A percentile compares a stretch with the other conserved stretches of the same genome.
phyloP scores from a whole-genome alignment of 2,113 vertebrate species.

The Ondatra zibethicus region DNA sequence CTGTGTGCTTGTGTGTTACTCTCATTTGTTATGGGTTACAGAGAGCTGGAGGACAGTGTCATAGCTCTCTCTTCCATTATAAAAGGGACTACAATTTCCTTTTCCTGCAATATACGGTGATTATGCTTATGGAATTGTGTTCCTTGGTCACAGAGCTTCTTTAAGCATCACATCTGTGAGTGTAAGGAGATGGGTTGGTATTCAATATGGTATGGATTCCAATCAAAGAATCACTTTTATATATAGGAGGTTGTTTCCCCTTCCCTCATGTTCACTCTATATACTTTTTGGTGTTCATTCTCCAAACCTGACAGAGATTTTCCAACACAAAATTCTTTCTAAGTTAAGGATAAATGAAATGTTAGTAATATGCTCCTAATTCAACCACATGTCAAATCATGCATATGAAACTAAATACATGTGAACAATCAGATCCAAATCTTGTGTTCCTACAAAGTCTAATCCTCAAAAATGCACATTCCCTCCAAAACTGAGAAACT shows the following conservation, averaged over 20 bases:
- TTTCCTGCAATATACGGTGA: background rate
- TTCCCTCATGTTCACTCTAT: background rate
- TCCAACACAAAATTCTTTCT: slow-evolving; percentile 5
- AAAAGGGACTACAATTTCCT: background rate
- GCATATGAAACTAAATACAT: background rate
- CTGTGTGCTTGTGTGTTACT: background rate
- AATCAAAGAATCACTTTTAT: background rate
- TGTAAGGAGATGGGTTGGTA: background rate
- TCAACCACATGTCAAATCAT: background rate
- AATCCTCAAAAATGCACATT: slow-evolving; percentile 7
- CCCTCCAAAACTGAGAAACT: slow-evolving; percentile 35
- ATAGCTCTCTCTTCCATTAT: background rate
- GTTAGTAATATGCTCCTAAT: background rate
- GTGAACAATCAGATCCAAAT: background rate
- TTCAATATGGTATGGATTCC: background rate
- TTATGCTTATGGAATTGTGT: background rate
- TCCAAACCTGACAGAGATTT: background rate
- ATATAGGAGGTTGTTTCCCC: background rate
- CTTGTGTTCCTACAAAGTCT: background rate
- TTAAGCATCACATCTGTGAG: background rate
- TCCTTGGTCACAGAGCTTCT: background rate
- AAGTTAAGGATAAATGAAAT: slow-evolving; percentile 2
- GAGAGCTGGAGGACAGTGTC: background rate
- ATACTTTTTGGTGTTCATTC: background rate
- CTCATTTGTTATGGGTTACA: background rate